Evolutionary conservation across 2,888 invertebrate species (phyloP).

Genomic region (Blera fallax): DNA sequence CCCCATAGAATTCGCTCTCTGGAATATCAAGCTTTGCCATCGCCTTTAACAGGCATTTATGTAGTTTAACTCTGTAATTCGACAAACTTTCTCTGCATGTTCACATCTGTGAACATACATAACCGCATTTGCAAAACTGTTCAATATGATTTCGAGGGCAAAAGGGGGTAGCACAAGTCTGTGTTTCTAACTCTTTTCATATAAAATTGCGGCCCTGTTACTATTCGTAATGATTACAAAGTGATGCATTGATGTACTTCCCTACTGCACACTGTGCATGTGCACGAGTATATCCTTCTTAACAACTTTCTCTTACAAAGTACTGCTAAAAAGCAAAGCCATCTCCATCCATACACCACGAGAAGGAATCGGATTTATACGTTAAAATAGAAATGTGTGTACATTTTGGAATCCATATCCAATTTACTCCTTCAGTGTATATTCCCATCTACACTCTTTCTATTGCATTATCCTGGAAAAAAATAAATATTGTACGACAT

Average conservation of each 20-base stretch:
- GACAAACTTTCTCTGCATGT: too few species aligned
- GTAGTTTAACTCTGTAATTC: too few species aligned
- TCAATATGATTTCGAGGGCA: too few species aligned
- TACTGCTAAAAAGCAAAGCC: conserved; percentile 21
- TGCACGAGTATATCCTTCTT: too few species aligned
- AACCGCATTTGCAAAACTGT: too few species aligned
- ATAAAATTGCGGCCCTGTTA: not conserved
- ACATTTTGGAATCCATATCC: conserved; percentile 21
- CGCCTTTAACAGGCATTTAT: too few species aligned
- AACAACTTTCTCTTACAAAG: not conserved
- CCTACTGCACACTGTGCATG: too few species aligned
- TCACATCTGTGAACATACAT: too few species aligned
- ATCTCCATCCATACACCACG: not conserved
- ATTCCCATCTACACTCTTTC: not conserved
- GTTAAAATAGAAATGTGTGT: conserved; percentile 39
- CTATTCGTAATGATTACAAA: not conserved
- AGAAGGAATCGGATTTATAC: conserved; percentile 41
- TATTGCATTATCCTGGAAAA: conserved; percentile 8
- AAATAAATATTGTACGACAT: conserved; percentile 34
- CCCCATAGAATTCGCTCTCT: too few species aligned
- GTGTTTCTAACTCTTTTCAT: too few species aligned
- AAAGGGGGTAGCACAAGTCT: too few species aligned
- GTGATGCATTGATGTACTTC: not conserved
- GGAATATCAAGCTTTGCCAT: too few species aligned
- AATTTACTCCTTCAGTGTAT: not conserved